These are phyloP conservation scores for Drosophila pachea DNA, from an alignment of 1,140 invertebrate species.

Conservation along the genomic window DNA sequence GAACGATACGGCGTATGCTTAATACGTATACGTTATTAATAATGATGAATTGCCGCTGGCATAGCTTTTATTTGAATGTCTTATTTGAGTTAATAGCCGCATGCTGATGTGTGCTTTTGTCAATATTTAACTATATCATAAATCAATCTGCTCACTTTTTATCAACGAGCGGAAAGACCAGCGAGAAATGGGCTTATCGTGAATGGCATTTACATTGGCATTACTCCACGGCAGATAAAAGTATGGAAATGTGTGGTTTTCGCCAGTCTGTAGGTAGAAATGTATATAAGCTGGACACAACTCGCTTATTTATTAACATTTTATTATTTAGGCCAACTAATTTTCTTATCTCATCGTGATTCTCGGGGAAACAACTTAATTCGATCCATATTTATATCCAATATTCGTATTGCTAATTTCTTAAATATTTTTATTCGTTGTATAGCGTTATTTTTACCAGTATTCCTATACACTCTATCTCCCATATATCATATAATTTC, in stretches of 20 bases:
- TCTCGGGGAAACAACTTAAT: too few species aligned
- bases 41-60: background rate
- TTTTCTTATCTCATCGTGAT: too few species aligned
- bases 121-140: constrained; percentile 28
- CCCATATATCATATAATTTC: too few species aligned
- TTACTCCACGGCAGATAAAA: background rate
- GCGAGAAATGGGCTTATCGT: constrained; percentile 29
- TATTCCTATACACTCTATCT: too few species aligned
- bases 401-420: too few species aligned
- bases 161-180: constrained; percentile 1
- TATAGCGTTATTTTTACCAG: too few species aligned
- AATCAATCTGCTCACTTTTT: constrained; percentile 35
- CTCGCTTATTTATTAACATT: constrained; percentile 2
- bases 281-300: background rate
- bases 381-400: too few species aligned
- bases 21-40: background rate
- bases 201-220: constrained; percentile 7
- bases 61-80: background rate
- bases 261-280: background rate
- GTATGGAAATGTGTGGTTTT: constrained; percentile 1
- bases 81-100: constrained; percentile 1
- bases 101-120: constrained; percentile 1
- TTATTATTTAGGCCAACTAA: background rate
- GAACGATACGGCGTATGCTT: background rate
- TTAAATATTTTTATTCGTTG: too few species aligned